These are phyloP conservation scores for Geococcyx californianus DNA, from an alignment of 2,113 vertebrate species.

Conservation along the genomic window DNA sequence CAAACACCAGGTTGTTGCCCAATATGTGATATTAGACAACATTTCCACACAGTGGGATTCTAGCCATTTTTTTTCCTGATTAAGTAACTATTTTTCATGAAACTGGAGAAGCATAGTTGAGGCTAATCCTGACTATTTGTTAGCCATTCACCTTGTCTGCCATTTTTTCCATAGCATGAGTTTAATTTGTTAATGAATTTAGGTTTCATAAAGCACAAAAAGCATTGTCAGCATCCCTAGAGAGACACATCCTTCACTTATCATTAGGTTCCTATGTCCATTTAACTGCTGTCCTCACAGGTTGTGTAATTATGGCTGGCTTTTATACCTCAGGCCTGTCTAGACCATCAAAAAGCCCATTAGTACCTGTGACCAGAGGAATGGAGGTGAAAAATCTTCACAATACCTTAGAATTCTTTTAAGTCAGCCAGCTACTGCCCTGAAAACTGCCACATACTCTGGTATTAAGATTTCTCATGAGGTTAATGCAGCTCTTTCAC, in stretches of 20 bases:
- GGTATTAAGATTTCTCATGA: background rate
- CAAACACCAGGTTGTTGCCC: slow-evolving; percentile 56
- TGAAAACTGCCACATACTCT: background rate
- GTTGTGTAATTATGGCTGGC: background rate
- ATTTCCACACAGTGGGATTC: slow-evolving; percentile 40
- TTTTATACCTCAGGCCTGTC: background rate
- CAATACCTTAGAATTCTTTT: background rate
- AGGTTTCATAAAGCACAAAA: background rate
- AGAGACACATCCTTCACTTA: background rate
- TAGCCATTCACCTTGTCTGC: background rate
- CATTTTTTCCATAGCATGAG: background rate
- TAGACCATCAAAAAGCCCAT: background rate
- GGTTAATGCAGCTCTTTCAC: background rate
- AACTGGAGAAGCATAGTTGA: background rate
- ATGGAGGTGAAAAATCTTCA: background rate
- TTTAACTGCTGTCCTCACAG: background rate
- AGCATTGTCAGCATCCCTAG: background rate
- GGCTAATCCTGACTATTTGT: background rate
- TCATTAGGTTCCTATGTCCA: background rate
- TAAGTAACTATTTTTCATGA: slow-evolving; percentile 31
- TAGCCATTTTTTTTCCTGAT: background rate
- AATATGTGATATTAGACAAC: slow-evolving; percentile 52
- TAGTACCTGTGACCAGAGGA: background rate
- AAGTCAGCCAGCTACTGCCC: background rate
- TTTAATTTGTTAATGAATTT: background rate